These are phyloP conservation scores for Brachionus plicatilis DNA, from an alignment of 1,140 invertebrate genomes.

Conservation along the genomic window DNA sequence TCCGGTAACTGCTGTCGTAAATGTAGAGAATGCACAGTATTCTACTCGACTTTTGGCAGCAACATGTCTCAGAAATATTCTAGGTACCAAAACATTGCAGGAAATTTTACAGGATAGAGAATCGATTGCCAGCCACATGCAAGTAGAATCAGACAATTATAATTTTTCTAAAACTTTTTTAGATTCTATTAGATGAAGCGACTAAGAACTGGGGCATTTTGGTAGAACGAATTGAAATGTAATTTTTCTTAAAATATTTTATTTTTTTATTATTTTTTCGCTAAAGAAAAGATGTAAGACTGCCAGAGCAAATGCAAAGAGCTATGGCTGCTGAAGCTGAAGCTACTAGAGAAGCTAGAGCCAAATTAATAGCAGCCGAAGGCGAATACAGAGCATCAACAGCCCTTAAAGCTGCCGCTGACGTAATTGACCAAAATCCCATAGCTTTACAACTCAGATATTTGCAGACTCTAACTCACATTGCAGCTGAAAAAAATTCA, in stretches of 20 bases:
- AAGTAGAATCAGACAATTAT: background rate
- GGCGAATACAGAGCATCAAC: slow-evolving; percentile 40
- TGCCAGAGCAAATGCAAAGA: slow-evolving; percentile 47
- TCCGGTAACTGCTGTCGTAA: slow-evolving; percentile 41
- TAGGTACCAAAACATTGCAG: slow-evolving; percentile 41
- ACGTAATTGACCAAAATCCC: slow-evolving; percentile 55
- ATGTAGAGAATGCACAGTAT: slow-evolving; percentile 42
- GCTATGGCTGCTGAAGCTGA: slow-evolving; percentile 53
- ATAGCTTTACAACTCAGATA: slow-evolving; percentile 74
- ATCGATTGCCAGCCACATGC: slow-evolving; percentile 36
- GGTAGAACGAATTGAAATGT: slow-evolving; percentile 39
- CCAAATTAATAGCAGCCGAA: slow-evolving; percentile 45
- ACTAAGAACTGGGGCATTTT: slow-evolving; percentile 27
- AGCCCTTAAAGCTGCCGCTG: slow-evolving; percentile 37
- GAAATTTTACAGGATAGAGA: slow-evolving; percentile 41
- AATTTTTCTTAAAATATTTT: background rate
- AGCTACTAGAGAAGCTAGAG: slow-evolving; percentile 49
- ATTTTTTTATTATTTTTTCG: background rate
- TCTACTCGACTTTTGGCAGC: slow-evolving; percentile 42
- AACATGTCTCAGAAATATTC: slow-evolving; percentile 42
- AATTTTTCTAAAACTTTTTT: background rate
- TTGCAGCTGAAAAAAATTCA: slow-evolving; percentile 94
- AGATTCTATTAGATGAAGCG: slow-evolving; percentile 20
- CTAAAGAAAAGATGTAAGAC: slow-evolving; percentile 44
- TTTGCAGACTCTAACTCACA: slow-evolving; percentile 79